These are phyloP conservation scores for Tetraneura akinire DNA, from an alignment of 1,140 invertebrate genomes.

Conservation along the genomic window DNA sequence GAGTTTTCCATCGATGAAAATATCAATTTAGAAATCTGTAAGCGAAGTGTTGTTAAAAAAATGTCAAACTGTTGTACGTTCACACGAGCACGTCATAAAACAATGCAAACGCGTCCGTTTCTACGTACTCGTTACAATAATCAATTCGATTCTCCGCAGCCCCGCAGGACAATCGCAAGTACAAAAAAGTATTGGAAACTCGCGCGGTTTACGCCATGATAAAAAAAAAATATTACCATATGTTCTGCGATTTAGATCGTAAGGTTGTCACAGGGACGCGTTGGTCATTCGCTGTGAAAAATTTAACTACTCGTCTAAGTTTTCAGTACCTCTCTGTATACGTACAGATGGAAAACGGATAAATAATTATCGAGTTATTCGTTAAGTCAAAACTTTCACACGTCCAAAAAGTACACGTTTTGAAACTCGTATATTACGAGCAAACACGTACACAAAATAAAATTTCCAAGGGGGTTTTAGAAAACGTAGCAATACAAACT, in stretches of 20 bases:
- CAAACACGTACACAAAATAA: no score
- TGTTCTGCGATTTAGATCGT: no score
- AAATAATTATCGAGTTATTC: neutral
- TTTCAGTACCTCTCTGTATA: neutral
- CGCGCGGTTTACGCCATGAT: no score
- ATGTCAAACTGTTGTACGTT: slow-evolving; percentile 14
- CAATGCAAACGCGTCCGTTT: neutral
- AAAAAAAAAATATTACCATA: no score
- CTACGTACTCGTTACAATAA: slow-evolving; percentile 1
- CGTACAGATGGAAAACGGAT: neutral
- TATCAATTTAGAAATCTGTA: slow-evolving; percentile 1
- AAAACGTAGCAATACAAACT: no score
- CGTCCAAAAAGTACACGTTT: no score
- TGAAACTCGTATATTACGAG: no score
- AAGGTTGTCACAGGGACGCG: no score
- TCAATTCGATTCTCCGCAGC: slow-evolving; percentile 7
- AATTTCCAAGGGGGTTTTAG: no score
- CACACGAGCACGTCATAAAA: slow-evolving; percentile 16
- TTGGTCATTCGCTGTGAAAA: neutral
- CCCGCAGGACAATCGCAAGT: neutral
- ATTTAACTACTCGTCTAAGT: neutral
- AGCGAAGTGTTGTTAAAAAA: slow-evolving; percentile 4
- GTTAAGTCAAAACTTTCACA: neutral
- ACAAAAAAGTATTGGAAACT: neutral
- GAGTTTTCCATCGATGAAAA: neutral